These are phyloP conservation scores for Merodon equestris DNA, from an alignment of 2,888 invertebrate genomes.

Conservation along the genomic window DNA sequence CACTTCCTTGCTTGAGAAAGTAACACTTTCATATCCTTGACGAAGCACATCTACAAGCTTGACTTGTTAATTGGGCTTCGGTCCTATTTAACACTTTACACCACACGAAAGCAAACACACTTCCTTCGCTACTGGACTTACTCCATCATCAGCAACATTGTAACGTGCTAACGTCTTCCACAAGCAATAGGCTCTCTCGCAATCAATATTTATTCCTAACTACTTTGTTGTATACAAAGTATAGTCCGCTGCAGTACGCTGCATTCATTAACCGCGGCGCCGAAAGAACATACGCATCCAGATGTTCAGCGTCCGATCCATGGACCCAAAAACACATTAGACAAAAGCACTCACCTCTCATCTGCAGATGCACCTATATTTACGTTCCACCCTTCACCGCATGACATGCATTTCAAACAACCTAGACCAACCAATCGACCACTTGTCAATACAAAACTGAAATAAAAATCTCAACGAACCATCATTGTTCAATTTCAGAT, in stretches of 20 bases:
- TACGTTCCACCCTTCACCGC: conserved; percentile 36
- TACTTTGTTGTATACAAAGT: conserved; percentile 14
- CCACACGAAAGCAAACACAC: conserved; percentile 19
- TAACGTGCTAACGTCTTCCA: conserved; percentile 46
- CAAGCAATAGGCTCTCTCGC: conserved; percentile 33
- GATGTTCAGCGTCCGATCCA: background rate
- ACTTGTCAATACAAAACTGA: conserved; percentile 30
- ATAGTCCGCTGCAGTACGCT: background rate
- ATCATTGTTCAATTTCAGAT: conserved; percentile 80
- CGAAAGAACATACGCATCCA: conserved; percentile 7
- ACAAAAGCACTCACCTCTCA: conserved; percentile 14
- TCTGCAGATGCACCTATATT: background rate
- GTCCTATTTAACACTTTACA: conserved; percentile 30
- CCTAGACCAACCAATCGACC: background rate
- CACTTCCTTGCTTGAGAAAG: too few relatives aligned
- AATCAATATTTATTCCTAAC: conserved; percentile 31
- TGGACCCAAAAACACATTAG: conserved; percentile 12
- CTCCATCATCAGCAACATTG: conserved; percentile 58
- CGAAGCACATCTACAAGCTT: conserved; percentile 20
- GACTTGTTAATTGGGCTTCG: conserved; percentile 51
- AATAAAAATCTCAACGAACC: conserved; percentile 45
- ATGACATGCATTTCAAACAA: conserved; percentile 45
- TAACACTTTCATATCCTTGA: conserved; percentile 2
- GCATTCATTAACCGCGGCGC: conserved; percentile 23
- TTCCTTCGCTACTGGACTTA: conserved; percentile 54